These are phyloP conservation scores for Macropus fuliginosus DNA, from an alignment of 2,797 vertebrate genomes.

Conservation along the genomic window DNA sequence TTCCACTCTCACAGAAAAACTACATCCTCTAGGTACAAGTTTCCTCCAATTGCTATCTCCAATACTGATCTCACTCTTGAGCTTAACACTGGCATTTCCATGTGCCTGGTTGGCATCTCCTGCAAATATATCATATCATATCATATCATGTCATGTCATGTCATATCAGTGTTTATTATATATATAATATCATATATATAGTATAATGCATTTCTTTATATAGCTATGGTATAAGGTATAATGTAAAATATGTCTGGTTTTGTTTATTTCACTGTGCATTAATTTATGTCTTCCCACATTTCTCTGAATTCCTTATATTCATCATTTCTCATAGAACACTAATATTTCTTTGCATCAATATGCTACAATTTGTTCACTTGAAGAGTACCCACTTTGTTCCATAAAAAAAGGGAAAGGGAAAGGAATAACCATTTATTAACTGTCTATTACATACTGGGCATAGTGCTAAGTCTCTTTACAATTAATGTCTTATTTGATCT, in stretches of 20 bases:
- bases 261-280: not conserved
- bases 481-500: not conserved
- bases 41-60: not conserved
- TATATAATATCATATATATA: not conserved
- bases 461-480: not conserved
- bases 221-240: too few relatives aligned
- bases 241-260: not conserved
- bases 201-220: not conserved
- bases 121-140: not conserved
- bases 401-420: not conserved
- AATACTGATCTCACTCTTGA: not conserved
- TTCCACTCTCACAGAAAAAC: not conserved
- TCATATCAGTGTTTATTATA: too few relatives aligned
- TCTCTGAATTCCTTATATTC: not conserved
- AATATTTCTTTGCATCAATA: not conserved
- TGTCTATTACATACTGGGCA: not conserved
- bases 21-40: not conserved
- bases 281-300: not conserved
- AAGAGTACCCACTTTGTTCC: not conserved
- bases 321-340: not conserved
- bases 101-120: not conserved
- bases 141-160: too few relatives aligned
- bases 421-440: not conserved
- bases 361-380: not conserved
- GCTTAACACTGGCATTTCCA: not conserved